phyloP scores from a whole-genome alignment of 2,888 invertebrate species.

The Parasteatoda lunata region DNA sequence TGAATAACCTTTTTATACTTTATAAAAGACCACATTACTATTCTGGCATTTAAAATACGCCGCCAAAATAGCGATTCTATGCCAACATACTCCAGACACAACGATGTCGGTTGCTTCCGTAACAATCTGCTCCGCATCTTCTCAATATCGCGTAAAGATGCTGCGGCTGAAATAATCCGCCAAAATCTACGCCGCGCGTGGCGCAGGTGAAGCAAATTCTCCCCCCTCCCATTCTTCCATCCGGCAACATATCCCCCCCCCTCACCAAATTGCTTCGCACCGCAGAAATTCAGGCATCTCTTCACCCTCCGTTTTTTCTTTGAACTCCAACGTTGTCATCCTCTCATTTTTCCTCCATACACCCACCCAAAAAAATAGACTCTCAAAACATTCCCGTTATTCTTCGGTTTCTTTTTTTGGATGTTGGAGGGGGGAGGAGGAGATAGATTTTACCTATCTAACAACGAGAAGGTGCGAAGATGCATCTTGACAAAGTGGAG shows the following conservation, averaged over 20 bases:
- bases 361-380: background rate
- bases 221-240: conserved; percentile 3
- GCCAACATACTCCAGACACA: conserved; percentile 24
- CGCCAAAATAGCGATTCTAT: background rate
- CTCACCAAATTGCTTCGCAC: conserved; percentile 35
- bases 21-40: too few relatives aligned
- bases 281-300: conserved; percentile 45
- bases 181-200: conserved; percentile 41
- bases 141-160: conserved; percentile 35
- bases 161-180: conserved; percentile 55
- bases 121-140: conserved; percentile 49
- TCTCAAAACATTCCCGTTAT: conserved; percentile 23
- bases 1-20: too few relatives aligned
- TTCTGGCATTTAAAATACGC: too few relatives aligned
- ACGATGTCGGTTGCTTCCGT: background rate
- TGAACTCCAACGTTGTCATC: background rate
- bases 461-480: conserved; percentile 1
- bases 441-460: conserved; percentile 24
- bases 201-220: conserved; percentile 49
- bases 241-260: background rate
- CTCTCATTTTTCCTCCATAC: background rate
- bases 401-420: conserved; percentile 52
- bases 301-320: conserved; percentile 2
- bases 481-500: background rate
- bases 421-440: conserved; percentile 23